phyloP scores from a whole-genome alignment of 64 coral and sea anemone genomes.

The Trachythela sp. region DNA sequence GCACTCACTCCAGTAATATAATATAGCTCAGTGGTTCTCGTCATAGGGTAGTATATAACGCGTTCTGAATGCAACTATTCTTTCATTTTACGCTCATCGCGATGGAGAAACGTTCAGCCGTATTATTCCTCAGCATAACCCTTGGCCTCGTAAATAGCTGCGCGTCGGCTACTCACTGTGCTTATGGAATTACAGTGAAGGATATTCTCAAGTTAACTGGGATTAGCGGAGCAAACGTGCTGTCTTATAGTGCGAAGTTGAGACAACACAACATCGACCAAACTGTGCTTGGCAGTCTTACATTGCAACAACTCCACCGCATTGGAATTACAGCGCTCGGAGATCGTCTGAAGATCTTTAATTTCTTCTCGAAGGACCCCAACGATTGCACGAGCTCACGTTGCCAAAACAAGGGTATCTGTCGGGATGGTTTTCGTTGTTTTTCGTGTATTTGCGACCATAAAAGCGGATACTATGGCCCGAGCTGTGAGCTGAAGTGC shows the following conservation, averaged over 20 bases:
- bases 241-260: conserved; percentile 2
- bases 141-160: no score
- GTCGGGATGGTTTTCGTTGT: conserved; percentile 53
- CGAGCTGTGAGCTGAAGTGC: conserved; percentile 44
- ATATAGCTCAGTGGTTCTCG: no score
- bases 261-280: conserved; percentile 48
- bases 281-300: not conserved
- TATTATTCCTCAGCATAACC: no score
- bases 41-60: no score
- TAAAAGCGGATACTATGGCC: conserved; percentile 39
- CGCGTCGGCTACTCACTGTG: no score
- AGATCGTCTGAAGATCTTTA: conserved; percentile 52
- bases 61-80: no score
- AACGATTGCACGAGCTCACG: conserved; percentile 43
- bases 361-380: conserved; percentile 38
- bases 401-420: conserved; percentile 49
- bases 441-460: conserved; percentile 28
- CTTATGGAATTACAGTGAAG: no score
- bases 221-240: not conserved
- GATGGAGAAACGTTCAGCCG: no score
- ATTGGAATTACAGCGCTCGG: conserved; percentile 43
- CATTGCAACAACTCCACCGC: conserved; percentile 32
- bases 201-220: conserved; percentile 33
- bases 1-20: no score
- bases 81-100: no score